Percentiles rank a stretch among this genome's conserved stretches.
phyloP scores from a whole-genome alignment of 2,797 vertebrate species.

The Melanotaenia parkinsoni region DNA sequence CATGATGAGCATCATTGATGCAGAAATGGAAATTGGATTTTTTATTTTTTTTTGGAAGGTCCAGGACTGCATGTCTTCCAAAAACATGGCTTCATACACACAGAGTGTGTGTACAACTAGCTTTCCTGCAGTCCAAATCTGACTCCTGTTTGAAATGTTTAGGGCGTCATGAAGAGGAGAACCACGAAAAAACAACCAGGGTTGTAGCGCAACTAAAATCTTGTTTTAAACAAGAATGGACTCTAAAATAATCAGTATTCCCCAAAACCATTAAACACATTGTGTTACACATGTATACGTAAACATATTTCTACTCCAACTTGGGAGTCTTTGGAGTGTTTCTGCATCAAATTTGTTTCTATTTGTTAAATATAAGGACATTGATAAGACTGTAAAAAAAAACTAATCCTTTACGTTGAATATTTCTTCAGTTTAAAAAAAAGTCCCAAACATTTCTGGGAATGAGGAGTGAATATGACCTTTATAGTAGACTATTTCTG shows the following conservation, averaged over 20 bases:
- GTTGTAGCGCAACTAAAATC: neutral
- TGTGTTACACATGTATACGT: too few relatives aligned
- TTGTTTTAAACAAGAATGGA: neutral
- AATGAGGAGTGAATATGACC: neutral
- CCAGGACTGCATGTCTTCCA: neutral
- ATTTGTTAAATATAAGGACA: neutral
- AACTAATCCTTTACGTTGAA: neutral
- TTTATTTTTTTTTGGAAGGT: neutral
- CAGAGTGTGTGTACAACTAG: too few relatives aligned
- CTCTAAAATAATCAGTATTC: neutral
- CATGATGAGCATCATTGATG: too few relatives aligned
- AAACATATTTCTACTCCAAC: too few relatives aligned
- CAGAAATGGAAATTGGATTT: neutral
- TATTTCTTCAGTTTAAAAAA: neutral
- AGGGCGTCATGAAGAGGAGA: neutral
- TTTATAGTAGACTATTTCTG: constrained; percentile 40
- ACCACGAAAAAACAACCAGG: neutral
- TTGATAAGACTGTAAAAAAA: neutral
- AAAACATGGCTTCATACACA: neutral
- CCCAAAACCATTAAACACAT: neutral
- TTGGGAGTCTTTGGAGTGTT: too few relatives aligned
- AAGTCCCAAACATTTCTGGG: neutral
- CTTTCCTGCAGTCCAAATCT: neutral
- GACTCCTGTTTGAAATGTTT: neutral
- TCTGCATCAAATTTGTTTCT: neutral